Conservation (phyloP, 2,888 invertebrate genomes). For the Netelia fuscicornis region DNA sequence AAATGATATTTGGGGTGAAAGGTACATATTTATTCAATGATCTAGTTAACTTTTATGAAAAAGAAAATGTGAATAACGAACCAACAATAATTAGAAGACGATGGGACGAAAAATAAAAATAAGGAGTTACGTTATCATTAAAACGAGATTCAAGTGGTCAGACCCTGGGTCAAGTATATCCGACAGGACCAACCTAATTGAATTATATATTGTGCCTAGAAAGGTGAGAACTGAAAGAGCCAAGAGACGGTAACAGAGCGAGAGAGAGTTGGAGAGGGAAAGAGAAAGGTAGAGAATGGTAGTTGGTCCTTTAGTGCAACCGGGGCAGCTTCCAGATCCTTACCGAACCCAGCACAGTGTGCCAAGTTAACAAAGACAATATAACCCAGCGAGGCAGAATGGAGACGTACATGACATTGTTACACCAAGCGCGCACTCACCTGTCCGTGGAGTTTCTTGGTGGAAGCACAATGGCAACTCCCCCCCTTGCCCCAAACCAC, state of each 20-base stretch:
- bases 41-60: too few species aligned
- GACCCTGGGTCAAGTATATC: not conserved
- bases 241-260: not conserved
- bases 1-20: too few species aligned
- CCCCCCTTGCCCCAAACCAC: not conserved
- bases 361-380: conserved; percentile 63
- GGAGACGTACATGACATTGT: conserved; percentile 59
- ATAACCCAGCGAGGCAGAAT: conserved; percentile 51
- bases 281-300: not conserved
- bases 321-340: conserved; percentile 12
- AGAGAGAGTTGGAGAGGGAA: not conserved
- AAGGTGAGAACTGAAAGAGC: conserved; percentile 37
- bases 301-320: not conserved
- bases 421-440: conserved; percentile 57
- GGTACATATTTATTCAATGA: too few species aligned
- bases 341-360: conserved; percentile 8
- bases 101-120: not conserved
- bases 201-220: conserved; percentile 40
- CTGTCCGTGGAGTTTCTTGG: conserved; percentile 66
- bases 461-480: conserved; percentile 59
- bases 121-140: not conserved
- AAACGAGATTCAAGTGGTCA: not conserved
- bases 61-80: too few species aligned
- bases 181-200: not conserved
- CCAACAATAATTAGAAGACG: not conserved